Evolutionary conservation across 2,888 invertebrate species (phyloP), one percentile per base, ranked within the genome.

Genomic region (Kuschelorhynchus macadamiae): DNA sequence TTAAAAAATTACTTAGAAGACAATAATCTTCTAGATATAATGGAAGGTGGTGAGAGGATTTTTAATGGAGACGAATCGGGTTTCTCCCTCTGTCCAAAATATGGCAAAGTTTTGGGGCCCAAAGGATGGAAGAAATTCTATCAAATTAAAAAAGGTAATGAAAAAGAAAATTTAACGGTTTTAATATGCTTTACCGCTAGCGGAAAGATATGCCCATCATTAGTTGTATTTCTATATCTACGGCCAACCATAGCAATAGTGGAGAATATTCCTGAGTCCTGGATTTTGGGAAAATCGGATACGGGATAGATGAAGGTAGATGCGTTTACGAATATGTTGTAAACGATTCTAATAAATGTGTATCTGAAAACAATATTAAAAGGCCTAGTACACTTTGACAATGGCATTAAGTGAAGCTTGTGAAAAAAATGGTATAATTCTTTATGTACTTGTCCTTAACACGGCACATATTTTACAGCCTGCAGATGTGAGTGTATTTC

Each of bases 241-340:
- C 50, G 53, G 33, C 69, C 72, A 42, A 73, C 72, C n/a, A 47
- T 36, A 32, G 69, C 67, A 25, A 16, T 73, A 12, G 67, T 67
- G 7, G 46, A 69, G 11, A 66, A 44, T 57, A 70, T 75, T 63
- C 72, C 71, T 2, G 0, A 5, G 9, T 11, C 36, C 4, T 73
- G 71, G 71, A 44, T 59, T 49, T 0, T 76, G 73, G 74, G 77
- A 74, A 75, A 70, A 36, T 71, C 73, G 0, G 75, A 78, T 21
- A 49, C 63, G 21, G 77, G 77, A 0, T 78, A 76, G 76, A 78
- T 77, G 76, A 71, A 32, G 12, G 42, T 25, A n/a, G 71, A 72
- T 8, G 59, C 62, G 20, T 71, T 72, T 72, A 39, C 50, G 66
- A 71, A 44, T 72, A 71, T 32, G 56, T 71, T 5, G 32, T 46